Evolutionary conservation across 2,797 vertebrate genomes (phyloP), one percentile per base, ranked within the genome.

Genomic region (Fistularia commersonii): DNA sequence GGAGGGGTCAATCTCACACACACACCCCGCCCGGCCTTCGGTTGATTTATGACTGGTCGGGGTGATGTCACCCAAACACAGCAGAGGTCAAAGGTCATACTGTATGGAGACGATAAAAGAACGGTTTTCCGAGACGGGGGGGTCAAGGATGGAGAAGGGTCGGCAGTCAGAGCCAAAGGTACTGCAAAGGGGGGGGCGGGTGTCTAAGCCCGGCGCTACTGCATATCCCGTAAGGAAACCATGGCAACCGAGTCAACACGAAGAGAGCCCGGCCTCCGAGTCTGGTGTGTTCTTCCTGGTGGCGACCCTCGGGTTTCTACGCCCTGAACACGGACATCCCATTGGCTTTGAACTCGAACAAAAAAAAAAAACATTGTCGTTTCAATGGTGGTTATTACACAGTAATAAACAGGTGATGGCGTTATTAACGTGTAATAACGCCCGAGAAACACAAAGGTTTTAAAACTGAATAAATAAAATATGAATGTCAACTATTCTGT

Each of bases 21-120:
- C n/a, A n/a, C n/a, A n/a, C n/a, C n/a, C 72, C 81, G 76, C 67
- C 64, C 64, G 66, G 62, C 79, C 76, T 71, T 40, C 48, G 51
- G 66, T 66, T 78, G 72, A 84, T 87, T 80, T 80, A 79, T 79
- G 61, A 85, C 81, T 72, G 65, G 58, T 41, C 11, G 64, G 72
- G 71, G 66, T 64, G 71, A 79, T 80, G 73, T 75, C 13, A 36
- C 72, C 45, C 45, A 57, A 76, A 76, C 51, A 77, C 57, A 57
- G 56, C 6, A 57, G 35, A 40, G 69, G 80, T 77, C 72, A 77
- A 47, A 76, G 77, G 75, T 57, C 56, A 4, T 77, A 76, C 76
- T 70, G 81, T 86, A 81, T 78, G 58, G 59, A 58, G 41, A 40
- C 31, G 38, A 55, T 36, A 37, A 40, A 58, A 53, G 73, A 68